Percentiles rank a stretch among this genome's conserved stretches.
These are phyloP conservation scores for Drosophila kanapiae DNA, from an alignment of 1,140 invertebrate genomes.

Conservation along the genomic window DNA sequence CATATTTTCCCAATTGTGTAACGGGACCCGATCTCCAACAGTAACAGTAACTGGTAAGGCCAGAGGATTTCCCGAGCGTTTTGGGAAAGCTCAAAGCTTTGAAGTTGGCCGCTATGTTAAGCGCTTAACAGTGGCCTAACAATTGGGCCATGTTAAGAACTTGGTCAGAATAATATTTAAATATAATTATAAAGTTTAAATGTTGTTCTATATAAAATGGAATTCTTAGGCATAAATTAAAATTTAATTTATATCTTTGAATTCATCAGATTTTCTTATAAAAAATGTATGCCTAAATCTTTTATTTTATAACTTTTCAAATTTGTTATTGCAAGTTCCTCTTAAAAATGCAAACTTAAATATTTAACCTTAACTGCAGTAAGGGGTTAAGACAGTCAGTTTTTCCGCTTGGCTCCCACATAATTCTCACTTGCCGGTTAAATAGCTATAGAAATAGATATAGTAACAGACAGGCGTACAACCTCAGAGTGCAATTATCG, in stretches of 20 bases:
- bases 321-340: not conserved
- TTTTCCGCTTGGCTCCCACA: slow-evolving; percentile 35
- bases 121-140: slow-evolving; percentile 4
- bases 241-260: not conserved
- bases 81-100: slow-evolving; percentile 40
- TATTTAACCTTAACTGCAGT: not conserved
- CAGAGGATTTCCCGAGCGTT: slow-evolving; percentile 9
- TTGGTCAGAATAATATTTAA: not conserved
- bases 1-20: slow-evolving; percentile 45
- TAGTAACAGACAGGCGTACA: slow-evolving; percentile 15
- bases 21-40: slow-evolving; percentile 29
- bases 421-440: slow-evolving; percentile 33
- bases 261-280: not conserved
- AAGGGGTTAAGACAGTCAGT: not conserved
- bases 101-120: slow-evolving; percentile 3
- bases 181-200: no score
- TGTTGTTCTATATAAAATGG: not conserved
- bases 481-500: slow-evolving; percentile 59
- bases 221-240: not conserved
- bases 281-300: no score
- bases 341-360: not conserved
- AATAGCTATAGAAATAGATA: slow-evolving; percentile 1
- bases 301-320: not conserved
- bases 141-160: slow-evolving; percentile 7
- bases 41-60: slow-evolving; percentile 21